These are phyloP conservation scores for Pandemis corylana DNA, from an alignment of 2,888 invertebrate genomes.

Conservation along the genomic window DNA sequence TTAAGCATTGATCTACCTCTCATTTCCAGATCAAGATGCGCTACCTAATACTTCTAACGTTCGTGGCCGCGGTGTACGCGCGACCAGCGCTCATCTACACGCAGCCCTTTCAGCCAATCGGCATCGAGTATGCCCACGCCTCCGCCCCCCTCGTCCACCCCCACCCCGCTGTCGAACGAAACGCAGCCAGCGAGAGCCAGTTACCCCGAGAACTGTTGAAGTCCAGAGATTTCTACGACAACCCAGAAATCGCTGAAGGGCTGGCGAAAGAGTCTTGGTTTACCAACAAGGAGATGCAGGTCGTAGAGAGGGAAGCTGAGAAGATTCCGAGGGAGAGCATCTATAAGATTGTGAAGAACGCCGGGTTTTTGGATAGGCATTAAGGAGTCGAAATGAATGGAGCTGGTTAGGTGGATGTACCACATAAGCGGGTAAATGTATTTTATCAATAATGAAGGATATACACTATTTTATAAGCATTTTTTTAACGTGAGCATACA, in stretches of 20 bases:
- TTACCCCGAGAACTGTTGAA: constrained; percentile 89
- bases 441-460: no score
- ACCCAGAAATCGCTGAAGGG: constrained; percentile 89
- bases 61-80: constrained; percentile 74
- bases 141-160: constrained; percentile 70
- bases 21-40: constrained; percentile 65
- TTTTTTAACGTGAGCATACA: not conserved
- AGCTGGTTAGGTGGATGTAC: not conserved
- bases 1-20: not conserved
- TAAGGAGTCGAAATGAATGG: constrained; percentile 43
- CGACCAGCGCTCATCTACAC: constrained; percentile 78
- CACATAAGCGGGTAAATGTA: not conserved
- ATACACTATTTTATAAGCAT: no score
- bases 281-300: constrained; percentile 90
- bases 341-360: constrained; percentile 89
- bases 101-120: constrained; percentile 73
- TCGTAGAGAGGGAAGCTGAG: constrained; percentile 91
- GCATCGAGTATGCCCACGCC: constrained; percentile 79
- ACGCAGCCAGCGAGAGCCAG: constrained; percentile 89
- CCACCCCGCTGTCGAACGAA: constrained; percentile 90
- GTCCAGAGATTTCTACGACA: constrained; percentile 89
- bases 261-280: constrained; percentile 93
- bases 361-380: constrained; percentile 85
- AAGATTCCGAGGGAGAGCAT: constrained; percentile 91
- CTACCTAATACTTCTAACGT: constrained; percentile 59